Percentiles rank a stretch among this genome's conserved stretches.
Conservation (phyloP, 2,888 invertebrate species). For the Rhogogaster chlorosoma region DNA sequence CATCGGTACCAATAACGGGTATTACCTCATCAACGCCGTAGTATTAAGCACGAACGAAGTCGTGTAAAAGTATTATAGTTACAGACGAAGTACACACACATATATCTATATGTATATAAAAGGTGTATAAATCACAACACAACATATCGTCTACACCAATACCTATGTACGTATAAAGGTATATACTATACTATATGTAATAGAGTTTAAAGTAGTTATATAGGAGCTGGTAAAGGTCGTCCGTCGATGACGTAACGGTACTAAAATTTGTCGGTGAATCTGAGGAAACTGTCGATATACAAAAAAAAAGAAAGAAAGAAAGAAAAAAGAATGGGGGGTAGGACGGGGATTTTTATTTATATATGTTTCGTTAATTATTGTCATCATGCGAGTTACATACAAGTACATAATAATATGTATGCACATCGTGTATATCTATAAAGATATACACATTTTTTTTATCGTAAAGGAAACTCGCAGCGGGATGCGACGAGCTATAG, state of each 20-base stretch:
- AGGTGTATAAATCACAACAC: conserved; percentile 7
- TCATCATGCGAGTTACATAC: background rate
- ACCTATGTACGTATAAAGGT: background rate
- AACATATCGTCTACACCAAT: background rate
- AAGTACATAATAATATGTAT: background rate
- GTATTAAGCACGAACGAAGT: conserved; percentile 6
- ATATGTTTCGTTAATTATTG: background rate
- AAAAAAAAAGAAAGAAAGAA: background rate
- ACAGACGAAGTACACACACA: background rate
- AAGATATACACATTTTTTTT: background rate
- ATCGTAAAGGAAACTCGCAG: background rate
- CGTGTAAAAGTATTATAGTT: background rate
- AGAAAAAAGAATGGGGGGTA: background rate
- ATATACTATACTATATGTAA: background rate
- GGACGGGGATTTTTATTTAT: background rate
- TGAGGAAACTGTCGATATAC: background rate
- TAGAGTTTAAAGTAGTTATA: background rate
- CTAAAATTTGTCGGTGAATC: background rate
- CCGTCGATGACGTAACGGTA: conserved; percentile 8
- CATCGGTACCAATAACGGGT: conserved; percentile 57
- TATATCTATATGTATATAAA: background rate
- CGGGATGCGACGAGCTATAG: background rate
- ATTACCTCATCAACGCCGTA: conserved; percentile 62
- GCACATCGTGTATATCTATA: background rate
- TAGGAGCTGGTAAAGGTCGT: conserved; percentile 10